phyloP scores from a whole-genome alignment of 2,113 vertebrate species.

The Rhinolophus ferrumequinum region DNA sequence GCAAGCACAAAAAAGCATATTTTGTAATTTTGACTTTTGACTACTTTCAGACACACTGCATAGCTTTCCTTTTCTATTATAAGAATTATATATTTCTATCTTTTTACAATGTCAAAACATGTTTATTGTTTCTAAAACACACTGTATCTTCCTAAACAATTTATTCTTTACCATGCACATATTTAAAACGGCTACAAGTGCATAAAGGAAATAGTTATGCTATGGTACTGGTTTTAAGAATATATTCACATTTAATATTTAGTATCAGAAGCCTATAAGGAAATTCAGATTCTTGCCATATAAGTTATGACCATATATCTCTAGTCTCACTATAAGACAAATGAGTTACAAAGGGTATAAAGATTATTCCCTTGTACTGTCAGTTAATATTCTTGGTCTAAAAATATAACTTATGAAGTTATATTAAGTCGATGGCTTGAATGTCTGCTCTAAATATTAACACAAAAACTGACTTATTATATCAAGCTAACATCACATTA shows the following conservation, averaged over 20 bases:
- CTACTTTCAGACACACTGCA: not conserved
- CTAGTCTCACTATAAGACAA: not conserved
- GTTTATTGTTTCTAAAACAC: not conserved
- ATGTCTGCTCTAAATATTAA: not conserved
- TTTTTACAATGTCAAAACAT: conserved; percentile 8
- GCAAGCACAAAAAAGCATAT: not conserved
- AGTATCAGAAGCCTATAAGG: not conserved
- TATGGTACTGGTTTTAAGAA: not conserved
- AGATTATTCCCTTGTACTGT: not conserved
- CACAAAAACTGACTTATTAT: not conserved
- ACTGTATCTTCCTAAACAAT: not conserved
- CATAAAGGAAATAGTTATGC: not conserved
- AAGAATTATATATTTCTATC: not conserved
- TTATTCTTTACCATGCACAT: not conserved
- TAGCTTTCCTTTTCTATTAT: not conserved
- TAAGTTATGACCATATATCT: not conserved
- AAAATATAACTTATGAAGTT: not conserved
- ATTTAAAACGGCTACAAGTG: not conserved
- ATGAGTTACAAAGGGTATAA: not conserved
- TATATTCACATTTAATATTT: not conserved
- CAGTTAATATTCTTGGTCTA: not conserved
- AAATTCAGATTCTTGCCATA: not conserved
- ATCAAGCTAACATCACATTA: not conserved
- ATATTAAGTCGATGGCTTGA: not conserved
- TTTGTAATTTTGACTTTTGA: conserved; percentile 1